Base-by-base conservation (phyloP, 1,140 invertebrate genomes). In the Ceratitis capitata region DNA sequence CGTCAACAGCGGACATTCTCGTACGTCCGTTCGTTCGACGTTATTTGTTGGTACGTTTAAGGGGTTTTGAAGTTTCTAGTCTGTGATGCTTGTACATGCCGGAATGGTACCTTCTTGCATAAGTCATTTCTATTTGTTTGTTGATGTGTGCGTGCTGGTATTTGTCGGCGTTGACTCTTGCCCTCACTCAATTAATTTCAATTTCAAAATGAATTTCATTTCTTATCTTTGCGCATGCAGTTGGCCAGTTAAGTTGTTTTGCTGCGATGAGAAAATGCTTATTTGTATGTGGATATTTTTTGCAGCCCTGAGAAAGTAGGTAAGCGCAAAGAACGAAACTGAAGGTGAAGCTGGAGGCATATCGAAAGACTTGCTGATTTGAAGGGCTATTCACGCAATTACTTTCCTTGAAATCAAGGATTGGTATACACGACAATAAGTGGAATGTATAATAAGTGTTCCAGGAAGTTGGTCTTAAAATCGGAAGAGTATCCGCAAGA, bases 181-280 rank as follows among this genome's bases (percentile, higher is more conserved):
- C 82, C 51, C 51, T 56, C 19, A 26, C 45, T 32, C 82, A 83
- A 49, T 83, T 83, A 83, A 56, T 83, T 83, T 83, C 47, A 83
- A 83, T 83, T 83, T 83, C 29, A 51, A 83, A 53, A 53, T 53
- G 32, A 83, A 19, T 53, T 78, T 78, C 69, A 53, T 83, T 83
- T 83, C 82, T 83, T 83, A 83, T 83, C 82, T 83, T 83, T 32
- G 49, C 47, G 82, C 51, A 26, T 56, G 47, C 82, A 83, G 82
- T 35, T 35, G 69, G 69, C 39, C 16, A 45, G 39, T 42, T 26
- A 78, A 78, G n/a, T 39, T 23, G 69, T 26, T 9, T n/a, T 10
- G 4, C 19, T 10, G 39, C 45, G 39, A 39, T 19, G 32, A 69
- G 14, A 69, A 78, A 78, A 45, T 69, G n/a, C 29, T 61, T 61